Conservation (phyloP, 2,888 invertebrate species). For the Magallana nippona region DNA sequence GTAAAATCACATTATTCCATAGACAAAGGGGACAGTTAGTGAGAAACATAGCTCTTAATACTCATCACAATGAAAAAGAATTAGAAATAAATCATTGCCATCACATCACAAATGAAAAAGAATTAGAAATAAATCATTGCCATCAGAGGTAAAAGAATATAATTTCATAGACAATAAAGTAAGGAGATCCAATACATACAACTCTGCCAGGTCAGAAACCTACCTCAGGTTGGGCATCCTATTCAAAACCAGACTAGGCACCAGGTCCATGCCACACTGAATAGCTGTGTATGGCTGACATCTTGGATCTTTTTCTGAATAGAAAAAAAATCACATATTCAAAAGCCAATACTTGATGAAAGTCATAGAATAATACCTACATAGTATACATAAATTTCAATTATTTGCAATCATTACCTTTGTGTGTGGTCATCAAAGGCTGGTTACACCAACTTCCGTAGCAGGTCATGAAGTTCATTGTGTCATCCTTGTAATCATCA, state of each 20-base stretch:
- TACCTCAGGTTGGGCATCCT: constrained; percentile 43
- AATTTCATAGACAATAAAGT: too few species aligned
- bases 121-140: too few species aligned
- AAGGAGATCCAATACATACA: too few species aligned
- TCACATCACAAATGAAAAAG: too few species aligned
- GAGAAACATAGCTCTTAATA: too few species aligned
- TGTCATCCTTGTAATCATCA: constrained; percentile 15
- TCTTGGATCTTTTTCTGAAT: constrained; percentile 29
- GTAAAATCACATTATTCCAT: too few species aligned
- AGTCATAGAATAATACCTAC: too few species aligned
- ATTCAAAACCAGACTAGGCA: constrained; percentile 32
- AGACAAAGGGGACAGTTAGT: too few species aligned
- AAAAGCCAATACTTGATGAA: too few species aligned
- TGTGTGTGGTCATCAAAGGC: constrained; percentile 11
- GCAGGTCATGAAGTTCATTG: constrained; percentile 29
- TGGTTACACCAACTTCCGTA: constrained; percentile 43
- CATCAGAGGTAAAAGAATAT: too few species aligned
- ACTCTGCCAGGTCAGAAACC: not conserved
- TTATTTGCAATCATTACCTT: constrained; percentile 24
- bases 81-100: too few species aligned
- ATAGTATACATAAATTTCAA: not conserved
- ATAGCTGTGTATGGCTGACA: constrained; percentile 43
- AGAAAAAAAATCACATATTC: not conserved
- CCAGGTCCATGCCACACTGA: constrained; percentile 39
- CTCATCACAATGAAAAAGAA: too few species aligned